phyloP scores from a whole-genome alignment of 2,797 vertebrate genomes.

The Clarias laeviceps region DNA sequence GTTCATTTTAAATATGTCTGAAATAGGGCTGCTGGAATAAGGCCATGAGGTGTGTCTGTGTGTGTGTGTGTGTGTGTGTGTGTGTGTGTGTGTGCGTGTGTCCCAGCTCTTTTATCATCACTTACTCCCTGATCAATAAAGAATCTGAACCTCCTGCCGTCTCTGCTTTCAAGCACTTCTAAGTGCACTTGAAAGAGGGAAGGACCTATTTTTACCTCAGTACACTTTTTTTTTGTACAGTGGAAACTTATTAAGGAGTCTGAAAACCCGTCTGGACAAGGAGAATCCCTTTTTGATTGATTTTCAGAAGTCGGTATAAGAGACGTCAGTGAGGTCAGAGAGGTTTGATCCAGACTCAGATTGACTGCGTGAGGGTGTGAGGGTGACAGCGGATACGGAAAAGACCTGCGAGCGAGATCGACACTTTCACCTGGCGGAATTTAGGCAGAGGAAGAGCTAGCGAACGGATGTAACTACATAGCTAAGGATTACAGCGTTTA shows the following conservation, averaged over 20 bases:
- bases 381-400: neutral
- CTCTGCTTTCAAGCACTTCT: conserved; percentile 58
- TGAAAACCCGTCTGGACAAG: neutral
- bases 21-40: neutral
- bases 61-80: conserved; percentile 37
- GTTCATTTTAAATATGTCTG: neutral
- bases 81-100: conserved; percentile 28
- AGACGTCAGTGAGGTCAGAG: conserved; percentile 2
- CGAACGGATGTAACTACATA: neutral
- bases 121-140: conserved; percentile 47
- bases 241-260: conserved; percentile 10
- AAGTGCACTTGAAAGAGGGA: conserved; percentile 21
- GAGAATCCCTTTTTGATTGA: conserved; percentile 16
- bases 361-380: neutral
- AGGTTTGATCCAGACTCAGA: neutral
- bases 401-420: neutral
- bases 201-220: conserved; percentile 17
- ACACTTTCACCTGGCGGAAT: neutral
- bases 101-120: conserved; percentile 56
- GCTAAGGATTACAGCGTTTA: neutral
- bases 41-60: conserved; percentile 3
- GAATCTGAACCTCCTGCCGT: conserved; percentile 55
- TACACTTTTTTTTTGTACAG: neutral
- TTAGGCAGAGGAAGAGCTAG: neutral
- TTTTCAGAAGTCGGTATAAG: neutral